phyloP scores from a whole-genome alignment of 2,797 vertebrate genomes.

The Enteromius argenteus region DNA sequence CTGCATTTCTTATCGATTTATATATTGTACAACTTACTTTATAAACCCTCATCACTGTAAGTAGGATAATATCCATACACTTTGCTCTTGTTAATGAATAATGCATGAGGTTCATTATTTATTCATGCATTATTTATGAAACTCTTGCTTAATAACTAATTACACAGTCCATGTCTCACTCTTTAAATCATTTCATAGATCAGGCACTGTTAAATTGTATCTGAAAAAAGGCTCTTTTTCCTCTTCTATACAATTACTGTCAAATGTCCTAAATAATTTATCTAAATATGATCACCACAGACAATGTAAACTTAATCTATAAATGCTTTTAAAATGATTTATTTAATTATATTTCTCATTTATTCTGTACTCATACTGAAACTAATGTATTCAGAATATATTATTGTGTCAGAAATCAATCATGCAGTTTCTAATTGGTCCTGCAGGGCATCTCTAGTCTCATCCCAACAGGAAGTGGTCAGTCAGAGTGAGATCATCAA shows the following conservation, averaged over 20 bases:
- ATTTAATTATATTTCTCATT: not conserved
- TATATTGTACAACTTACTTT: not conserved
- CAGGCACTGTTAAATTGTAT: not conserved
- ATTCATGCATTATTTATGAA: conserved; percentile 41
- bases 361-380: not conserved
- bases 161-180: conserved; percentile 20
- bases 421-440: not conserved
- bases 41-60: not conserved
- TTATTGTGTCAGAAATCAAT: not conserved
- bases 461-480: conserved; percentile 65
- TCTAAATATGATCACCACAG: not conserved
- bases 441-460: conserved; percentile 71
- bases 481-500: conserved; percentile 74
- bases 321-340: not conserved
- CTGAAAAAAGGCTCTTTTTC: not conserved
- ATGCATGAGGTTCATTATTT: conserved; percentile 37
- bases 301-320: not conserved
- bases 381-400: not conserved
- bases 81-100: conserved; percentile 27
- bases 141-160: conserved; percentile 23
- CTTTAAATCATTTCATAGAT: conserved; percentile 12
- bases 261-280: not conserved
- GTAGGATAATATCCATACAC: not conserved
- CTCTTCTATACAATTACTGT: not conserved
- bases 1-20: not conserved